phyloP scores from a whole-genome alignment of 1,140 invertebrate species.

The Megalopta genalis region DNA sequence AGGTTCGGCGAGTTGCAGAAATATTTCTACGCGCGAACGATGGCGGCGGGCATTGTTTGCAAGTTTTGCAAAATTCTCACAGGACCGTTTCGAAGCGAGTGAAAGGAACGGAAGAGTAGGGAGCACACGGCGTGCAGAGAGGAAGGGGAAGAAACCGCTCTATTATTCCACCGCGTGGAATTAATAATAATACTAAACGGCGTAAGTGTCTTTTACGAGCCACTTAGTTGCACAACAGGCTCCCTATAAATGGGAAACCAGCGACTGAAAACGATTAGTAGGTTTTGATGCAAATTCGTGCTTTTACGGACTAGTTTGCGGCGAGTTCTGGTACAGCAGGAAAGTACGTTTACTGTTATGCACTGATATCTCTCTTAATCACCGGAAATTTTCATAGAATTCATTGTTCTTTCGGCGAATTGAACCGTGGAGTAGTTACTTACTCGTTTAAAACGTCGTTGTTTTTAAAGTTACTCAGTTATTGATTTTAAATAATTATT shows the following conservation, averaged over 20 bases:
- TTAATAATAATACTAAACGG: conserved; percentile 42
- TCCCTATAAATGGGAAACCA: not conserved
- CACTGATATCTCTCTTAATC: no score
- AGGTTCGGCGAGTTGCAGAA: not conserved
- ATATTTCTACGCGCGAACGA: not conserved
- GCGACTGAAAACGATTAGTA: no score
- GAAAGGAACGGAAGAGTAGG: conserved; percentile 37
- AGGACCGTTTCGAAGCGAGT: conserved; percentile 12
- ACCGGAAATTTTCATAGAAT: no score
- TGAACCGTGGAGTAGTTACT: no score
- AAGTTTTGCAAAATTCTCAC: conserved; percentile 31
- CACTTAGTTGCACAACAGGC: conserved; percentile 34
- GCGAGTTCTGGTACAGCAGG: no score
- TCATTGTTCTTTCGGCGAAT: no score
- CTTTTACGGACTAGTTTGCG: no score
- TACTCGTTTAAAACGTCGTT: no score
- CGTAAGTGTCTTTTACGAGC: conserved; percentile 7
- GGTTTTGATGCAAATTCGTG: no score
- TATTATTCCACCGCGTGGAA: conserved; percentile 35
- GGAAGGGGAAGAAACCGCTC: conserved; percentile 32
- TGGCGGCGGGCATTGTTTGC: not conserved
- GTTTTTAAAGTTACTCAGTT: no score
- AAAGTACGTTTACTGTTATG: no score
- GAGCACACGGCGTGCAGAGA: not conserved
- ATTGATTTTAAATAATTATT: no score